Evolutionary conservation across 2,113 vertebrate species (phyloP).

Genomic region (crab-eating macaque (Macaca fascicularis)): DNA sequence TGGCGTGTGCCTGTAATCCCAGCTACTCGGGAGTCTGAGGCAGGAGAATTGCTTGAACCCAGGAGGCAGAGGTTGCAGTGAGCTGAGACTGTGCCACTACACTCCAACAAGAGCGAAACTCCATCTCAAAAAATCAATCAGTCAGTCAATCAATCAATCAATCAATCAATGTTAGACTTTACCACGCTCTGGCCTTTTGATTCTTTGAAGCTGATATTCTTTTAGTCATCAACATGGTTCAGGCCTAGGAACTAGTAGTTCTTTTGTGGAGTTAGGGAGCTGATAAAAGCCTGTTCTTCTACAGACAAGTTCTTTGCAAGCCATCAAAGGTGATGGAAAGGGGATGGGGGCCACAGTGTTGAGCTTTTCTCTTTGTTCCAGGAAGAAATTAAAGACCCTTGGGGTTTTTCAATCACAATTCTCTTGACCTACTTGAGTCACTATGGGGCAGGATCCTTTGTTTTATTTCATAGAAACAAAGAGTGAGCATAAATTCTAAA

Average conservation of each 20-base stretch:
- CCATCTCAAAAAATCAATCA: no score
- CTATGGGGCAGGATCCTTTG: background rate
- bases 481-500: conserved; percentile 14
- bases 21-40: no score
- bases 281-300: background rate
- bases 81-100: no score
- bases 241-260: background rate
- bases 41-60: no score
- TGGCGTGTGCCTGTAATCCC: no score
- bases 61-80: no score
- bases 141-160: no score
- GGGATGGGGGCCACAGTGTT: no score
- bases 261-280: background rate
- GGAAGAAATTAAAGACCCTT: conserved; percentile 1
- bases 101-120: no score
- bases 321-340: background rate
- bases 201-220: background rate
- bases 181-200: background rate
- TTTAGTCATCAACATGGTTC: background rate
- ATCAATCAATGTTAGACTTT: background rate
- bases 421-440: conserved; percentile 12
- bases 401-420: background rate
- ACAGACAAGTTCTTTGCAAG: background rate
- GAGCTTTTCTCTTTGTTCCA: background rate
- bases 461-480: conserved; percentile 39